Evolutionary conservation across 2,113 vertebrate genomes (phyloP).

Genomic region (Dissostichus mawsoni): DNA sequence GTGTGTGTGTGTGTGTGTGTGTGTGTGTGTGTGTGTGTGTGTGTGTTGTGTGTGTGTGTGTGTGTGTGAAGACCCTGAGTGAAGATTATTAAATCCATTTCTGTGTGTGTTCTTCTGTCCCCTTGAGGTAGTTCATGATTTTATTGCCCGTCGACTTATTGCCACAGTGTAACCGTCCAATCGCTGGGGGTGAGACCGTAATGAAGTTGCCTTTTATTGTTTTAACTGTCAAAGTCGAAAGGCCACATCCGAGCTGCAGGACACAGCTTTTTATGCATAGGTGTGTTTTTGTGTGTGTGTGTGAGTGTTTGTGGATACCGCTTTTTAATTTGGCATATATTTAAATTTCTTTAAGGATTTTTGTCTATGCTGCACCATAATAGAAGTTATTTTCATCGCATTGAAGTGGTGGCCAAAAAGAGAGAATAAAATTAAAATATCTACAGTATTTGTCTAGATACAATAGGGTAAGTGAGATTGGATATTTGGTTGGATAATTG

Average conservation of each 20-base stretch:
- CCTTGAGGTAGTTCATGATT: constrained; percentile 65
- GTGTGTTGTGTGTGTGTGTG: neutral
- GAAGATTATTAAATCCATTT: constrained; percentile 59
- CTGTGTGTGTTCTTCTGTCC: constrained; percentile 48
- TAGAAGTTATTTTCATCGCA: neutral
- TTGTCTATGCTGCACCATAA: neutral
- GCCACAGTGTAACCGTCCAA: constrained; percentile 66
- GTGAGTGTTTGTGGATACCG: neutral
- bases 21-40: constrained; percentile 2
- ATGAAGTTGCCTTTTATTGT: constrained; percentile 79
- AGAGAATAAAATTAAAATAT: neutral
- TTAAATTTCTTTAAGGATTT: neutral
- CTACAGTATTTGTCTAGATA: neutral
- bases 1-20: neutral
- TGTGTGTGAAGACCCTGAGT: constrained; percentile 20
- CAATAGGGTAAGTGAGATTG: neutral
- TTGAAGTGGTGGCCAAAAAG: neutral
- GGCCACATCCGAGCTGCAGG: constrained; percentile 55
- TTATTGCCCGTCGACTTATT: constrained; percentile 75
- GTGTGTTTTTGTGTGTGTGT: neutral
- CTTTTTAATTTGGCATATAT: constrained; percentile 18
- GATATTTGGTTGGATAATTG: neutral
- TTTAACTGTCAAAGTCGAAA: constrained; percentile 71
- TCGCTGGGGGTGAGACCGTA: constrained; percentile 67
- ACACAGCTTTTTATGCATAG: constrained; percentile 33